phyloP scores from a whole-genome alignment of 2,797 vertebrate genomes.

The Petrocephalus schoutedeni region DNA sequence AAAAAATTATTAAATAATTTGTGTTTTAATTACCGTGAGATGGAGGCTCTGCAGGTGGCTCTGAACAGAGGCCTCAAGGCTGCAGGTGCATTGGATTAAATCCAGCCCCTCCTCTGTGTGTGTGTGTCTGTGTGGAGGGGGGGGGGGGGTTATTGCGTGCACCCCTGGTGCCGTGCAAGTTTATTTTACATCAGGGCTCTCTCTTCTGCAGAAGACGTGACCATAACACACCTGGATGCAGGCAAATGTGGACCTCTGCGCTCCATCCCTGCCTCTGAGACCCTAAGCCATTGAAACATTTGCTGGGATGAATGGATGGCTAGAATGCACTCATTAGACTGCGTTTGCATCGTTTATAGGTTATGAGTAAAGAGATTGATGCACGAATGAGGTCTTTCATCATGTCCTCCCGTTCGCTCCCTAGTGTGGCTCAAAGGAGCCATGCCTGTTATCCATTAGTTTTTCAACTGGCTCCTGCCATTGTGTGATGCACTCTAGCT shows the following conservation, averaged over 20 bases:
- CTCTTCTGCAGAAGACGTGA: neutral
- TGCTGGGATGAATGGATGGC: neutral
- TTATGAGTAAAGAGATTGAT: neutral
- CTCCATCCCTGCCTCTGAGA: neutral
- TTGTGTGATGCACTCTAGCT: too few relatives aligned
- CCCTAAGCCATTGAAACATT: neutral
- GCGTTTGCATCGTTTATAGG: neutral
- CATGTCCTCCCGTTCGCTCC: neutral
- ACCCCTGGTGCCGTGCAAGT: neutral
- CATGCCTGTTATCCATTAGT: too few relatives aligned
- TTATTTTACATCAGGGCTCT: neutral
- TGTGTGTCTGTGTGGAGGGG: neutral
- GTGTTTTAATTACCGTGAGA: neutral
- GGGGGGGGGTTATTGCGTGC: neutral
- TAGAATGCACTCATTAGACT: neutral
- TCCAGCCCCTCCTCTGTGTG: neutral
- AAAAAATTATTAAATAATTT: neutral
- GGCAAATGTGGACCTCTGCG: neutral
- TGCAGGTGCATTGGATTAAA: neutral
- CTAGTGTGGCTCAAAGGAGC: too few relatives aligned
- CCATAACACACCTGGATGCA: neutral
- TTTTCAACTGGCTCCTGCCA: too few relatives aligned
- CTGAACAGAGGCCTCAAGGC: neutral
- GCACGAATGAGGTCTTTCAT: neutral
- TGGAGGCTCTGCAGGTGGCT: neutral